Percentiles rank a stretch among this genome's conserved stretches.
These are phyloP conservation scores for Lithophane ornitopus DNA, from an alignment of 2,888 invertebrate genomes.

Conservation along the genomic window DNA sequence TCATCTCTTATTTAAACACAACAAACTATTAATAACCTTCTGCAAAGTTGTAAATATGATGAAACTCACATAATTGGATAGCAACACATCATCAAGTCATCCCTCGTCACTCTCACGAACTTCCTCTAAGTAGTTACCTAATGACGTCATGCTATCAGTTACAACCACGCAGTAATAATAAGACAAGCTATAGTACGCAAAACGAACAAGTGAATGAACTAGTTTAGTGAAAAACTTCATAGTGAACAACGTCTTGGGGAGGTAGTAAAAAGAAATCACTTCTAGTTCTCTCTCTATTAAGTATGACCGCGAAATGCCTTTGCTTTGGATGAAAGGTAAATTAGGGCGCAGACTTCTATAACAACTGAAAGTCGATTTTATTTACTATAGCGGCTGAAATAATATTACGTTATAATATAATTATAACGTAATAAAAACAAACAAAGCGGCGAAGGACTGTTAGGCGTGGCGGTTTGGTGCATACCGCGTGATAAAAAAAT, in stretches of 20 bases:
- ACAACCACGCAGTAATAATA: slow-evolving; percentile 6
- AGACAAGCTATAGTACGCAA: background rate
- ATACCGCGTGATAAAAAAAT: background rate
- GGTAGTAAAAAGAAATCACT: background rate
- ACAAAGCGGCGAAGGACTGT: background rate
- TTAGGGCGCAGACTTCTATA: background rate
- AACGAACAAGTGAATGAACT: background rate
- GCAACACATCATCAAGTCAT: slow-evolving; percentile 55
- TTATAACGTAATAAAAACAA: background rate
- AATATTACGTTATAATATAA: too few relatives aligned
- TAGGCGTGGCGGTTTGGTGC: background rate
- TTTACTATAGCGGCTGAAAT: background rate
- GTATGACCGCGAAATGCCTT: background rate
- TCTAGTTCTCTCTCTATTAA: background rate
- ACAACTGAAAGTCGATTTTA: background rate
- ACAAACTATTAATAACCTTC: slow-evolving; percentile 1
- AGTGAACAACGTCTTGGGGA: background rate
- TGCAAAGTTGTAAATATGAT: slow-evolving; percentile 14
- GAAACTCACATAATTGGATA: slow-evolving; percentile 42
- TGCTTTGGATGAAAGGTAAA: background rate
- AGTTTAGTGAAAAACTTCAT: too few relatives aligned
- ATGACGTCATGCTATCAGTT: slow-evolving; percentile 41
- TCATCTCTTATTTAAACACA: slow-evolving; percentile 5
- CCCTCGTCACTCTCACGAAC: slow-evolving; percentile 46
- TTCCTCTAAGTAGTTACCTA: slow-evolving; percentile 14